Base-by-base conservation (phyloP, 2,113 vertebrate species). In the Martes martes region DNA sequence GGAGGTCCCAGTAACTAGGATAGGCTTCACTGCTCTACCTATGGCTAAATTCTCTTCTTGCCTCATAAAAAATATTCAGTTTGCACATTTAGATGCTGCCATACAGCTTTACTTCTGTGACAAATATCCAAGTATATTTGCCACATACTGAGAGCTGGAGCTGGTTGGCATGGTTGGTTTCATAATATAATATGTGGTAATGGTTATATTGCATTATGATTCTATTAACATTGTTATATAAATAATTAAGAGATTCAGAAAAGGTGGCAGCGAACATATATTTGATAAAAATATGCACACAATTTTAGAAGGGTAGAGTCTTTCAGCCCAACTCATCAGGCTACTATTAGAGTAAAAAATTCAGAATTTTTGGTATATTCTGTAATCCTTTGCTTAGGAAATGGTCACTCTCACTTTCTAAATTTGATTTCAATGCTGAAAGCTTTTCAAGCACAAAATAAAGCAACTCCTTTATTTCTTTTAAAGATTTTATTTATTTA, bases 181-280 rank as follows among this genome's bases (percentile, higher is more conserved):
- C 83, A 47, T 82, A 81, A 76, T 19, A 80, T 2, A 76, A 45
- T 65, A 19, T 0, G 18, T 39, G 16, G 5, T 19, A 2, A 26
- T 96, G 78, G 28, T 80, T 67, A 84, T 95, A n/a, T 31, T 87
- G 81, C 50, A 47, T 63, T 87, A 42, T 5, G 28, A 0, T 92
- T 14, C 7, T 74, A n/a, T 95, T 86, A 88, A 79, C 81, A 57
- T n/a, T 95, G 13, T 13, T 13, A 95, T 97, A 55, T 52, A 31
- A 69, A 24, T 97, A 24, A 47, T 61, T 69, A 47, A 18, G 89
- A 97, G 47, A 81, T 67, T 83, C 89, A 91, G 73, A 8, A 96
- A 98, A 36, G 4, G 52, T 93, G 45, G 67, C 39, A 59, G 19
- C 31, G 24, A 87, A 59, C 39, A 36, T 23, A 16, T 45, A 67